These are phyloP conservation scores for Brachyhypopomus gauderio DNA, from an alignment of 2,113 vertebrate species.

Conservation along the genomic window DNA sequence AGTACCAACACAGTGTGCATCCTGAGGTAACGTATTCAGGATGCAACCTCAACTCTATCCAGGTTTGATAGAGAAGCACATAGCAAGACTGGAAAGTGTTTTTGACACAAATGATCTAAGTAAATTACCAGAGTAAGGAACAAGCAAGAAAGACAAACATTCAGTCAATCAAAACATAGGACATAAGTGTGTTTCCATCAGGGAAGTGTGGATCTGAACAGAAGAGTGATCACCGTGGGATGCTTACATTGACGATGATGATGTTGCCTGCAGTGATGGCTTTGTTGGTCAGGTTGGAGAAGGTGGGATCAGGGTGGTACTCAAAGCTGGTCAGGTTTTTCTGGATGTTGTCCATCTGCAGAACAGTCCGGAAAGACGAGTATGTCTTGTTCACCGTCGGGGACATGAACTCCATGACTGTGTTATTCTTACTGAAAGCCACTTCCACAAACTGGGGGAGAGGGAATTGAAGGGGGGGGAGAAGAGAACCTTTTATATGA, in stretches of 20 bases:
- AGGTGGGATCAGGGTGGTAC: slow-evolving; percentile 84
- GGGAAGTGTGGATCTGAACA: background rate
- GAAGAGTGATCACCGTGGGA: background rate
- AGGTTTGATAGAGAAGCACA: no score
- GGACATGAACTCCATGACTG: slow-evolving; percentile 80
- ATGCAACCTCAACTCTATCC: no score
- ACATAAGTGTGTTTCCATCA: no score
- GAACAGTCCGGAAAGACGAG: slow-evolving; percentile 71
- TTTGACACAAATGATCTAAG: no score
- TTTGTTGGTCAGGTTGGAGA: slow-evolving; percentile 67
- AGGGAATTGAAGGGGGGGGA: background rate
- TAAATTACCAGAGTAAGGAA: no score
- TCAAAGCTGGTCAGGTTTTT: slow-evolving; percentile 77
- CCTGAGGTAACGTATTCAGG: no score
- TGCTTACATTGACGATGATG: slow-evolving; percentile 71
- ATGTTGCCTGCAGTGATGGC: slow-evolving; percentile 68
- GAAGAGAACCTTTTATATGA: no score
- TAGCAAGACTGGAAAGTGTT: no score
- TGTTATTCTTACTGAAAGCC: slow-evolving; percentile 71
- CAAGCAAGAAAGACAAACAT: no score
- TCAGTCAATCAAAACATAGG: no score
- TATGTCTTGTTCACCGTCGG: slow-evolving; percentile 74
- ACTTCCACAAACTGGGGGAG: slow-evolving; percentile 69
- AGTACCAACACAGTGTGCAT: no score
- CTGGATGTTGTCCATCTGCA: slow-evolving; percentile 82